Evolutionary conservation across 64 coral and sea anemone species (phyloP).

Genomic region (Stylophora pistillata): DNA sequence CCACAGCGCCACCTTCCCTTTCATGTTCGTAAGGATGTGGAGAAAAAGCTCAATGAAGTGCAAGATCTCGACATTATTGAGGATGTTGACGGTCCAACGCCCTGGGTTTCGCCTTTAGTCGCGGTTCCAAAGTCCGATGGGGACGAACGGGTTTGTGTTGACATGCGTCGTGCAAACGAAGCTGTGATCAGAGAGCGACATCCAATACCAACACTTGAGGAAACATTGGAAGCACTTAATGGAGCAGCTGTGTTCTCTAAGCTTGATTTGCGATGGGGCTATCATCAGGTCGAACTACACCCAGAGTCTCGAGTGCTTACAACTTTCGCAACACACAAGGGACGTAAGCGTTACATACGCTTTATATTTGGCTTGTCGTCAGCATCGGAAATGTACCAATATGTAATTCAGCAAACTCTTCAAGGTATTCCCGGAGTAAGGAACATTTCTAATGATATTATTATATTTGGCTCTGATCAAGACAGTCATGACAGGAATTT

Average conservation of each 20-base stretch:
- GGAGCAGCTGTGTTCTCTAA: slow-evolving; percentile 23
- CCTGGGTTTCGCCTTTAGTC: slow-evolving; percentile 19
- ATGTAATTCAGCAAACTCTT: background rate
- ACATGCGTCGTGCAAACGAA: background rate
- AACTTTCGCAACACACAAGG: slow-evolving; percentile 22
- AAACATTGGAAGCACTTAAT: background rate
- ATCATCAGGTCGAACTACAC: slow-evolving; percentile 21
- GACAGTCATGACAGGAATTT: background rate
- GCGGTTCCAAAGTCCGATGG: slow-evolving; percentile 29
- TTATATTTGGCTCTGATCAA: background rate
- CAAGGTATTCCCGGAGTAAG: background rate
- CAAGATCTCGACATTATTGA: slow-evolving; percentile 29
- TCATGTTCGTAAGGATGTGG: slow-evolving; percentile 9
- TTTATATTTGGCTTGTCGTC: slow-evolving; percentile 24
- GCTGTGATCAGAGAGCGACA: too few species aligned
- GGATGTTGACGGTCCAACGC: slow-evolving; percentile 19
- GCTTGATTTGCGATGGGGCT: background rate
- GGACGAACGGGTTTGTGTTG: background rate
- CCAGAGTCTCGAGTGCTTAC: slow-evolving; percentile 4
- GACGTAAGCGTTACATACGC: slow-evolving; percentile 18
- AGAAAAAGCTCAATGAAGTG: background rate
- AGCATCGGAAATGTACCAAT: slow-evolving; percentile 19
- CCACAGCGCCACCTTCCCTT: slow-evolving; percentile 21
- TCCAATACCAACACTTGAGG: slow-evolving; percentile 17
- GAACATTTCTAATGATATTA: slow-evolving; percentile 26